Evolutionary conservation across 2,113 vertebrate species (phyloP).

Genomic region (Mesembrinibis cayennensis): DNA sequence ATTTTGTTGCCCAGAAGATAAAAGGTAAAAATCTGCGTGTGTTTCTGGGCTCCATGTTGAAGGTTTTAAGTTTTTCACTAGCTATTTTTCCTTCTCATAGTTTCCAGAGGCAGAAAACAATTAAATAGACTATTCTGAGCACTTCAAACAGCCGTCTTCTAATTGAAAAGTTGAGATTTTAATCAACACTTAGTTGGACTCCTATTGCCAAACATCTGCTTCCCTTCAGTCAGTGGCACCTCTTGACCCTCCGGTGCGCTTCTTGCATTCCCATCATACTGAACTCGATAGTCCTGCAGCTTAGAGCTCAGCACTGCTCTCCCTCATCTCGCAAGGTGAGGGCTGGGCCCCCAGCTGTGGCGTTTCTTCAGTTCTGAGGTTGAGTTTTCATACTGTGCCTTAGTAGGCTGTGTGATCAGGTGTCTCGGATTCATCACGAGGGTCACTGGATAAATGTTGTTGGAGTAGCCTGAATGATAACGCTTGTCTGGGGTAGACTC

Average conservation of each 20-base stretch:
- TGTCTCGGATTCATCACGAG: not conserved
- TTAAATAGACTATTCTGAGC: not conserved
- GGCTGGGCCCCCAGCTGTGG: not conserved
- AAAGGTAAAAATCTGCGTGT: not conserved
- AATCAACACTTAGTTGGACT: not conserved
- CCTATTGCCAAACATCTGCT: not conserved
- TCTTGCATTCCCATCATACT: not conserved
- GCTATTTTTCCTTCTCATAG: not conserved
- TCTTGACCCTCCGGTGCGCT: not conserved
- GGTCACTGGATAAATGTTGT: not conserved
- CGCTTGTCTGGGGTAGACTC: not conserved
- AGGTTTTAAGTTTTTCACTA: not conserved
- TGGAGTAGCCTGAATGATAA: not conserved
- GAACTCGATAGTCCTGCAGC: not conserved
- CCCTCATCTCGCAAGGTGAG: not conserved
- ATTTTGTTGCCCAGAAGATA: not conserved
- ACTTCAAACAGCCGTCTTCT: not conserved
- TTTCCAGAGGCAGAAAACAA: not conserved
- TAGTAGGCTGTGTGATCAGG: not conserved
- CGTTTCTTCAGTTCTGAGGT: not conserved
- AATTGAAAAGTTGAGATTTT: conserved; percentile 4
- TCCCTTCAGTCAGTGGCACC: not conserved
- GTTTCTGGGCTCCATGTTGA: not conserved
- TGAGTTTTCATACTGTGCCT: not conserved
- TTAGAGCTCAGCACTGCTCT: not conserved